phyloP scores from a whole-genome alignment of 2,797 vertebrate species.

The Rhinella marina region DNA sequence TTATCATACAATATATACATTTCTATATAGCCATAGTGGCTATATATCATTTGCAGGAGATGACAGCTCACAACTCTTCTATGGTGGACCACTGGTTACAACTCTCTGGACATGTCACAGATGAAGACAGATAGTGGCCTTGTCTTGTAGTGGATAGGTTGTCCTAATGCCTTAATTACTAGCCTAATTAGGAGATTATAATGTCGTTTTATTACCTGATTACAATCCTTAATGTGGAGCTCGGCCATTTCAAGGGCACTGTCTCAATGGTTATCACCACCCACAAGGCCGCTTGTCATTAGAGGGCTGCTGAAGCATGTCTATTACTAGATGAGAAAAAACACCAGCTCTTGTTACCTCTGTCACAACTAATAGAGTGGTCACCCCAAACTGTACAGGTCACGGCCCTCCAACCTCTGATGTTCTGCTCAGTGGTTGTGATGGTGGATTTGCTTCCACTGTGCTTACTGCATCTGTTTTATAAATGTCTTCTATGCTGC shows the following conservation, averaged over 20 bases:
- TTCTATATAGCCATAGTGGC: background rate
- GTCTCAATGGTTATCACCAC: constrained; percentile 22
- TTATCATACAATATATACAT: background rate
- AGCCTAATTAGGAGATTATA: constrained; percentile 38
- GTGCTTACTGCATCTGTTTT: background rate
- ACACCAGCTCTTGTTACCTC: background rate
- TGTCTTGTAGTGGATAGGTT: constrained; percentile 27
- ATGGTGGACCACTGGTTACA: background rate
- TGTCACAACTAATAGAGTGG: background rate
- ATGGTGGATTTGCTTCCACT: background rate
- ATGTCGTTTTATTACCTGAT: constrained; percentile 16
- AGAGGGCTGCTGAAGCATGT: background rate
- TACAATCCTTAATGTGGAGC: constrained; percentile 23
- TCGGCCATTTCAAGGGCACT: constrained; percentile 21
- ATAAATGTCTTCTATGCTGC: constrained; percentile 2
- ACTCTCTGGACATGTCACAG: background rate
- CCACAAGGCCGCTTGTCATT: background rate
- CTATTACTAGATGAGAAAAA: background rate
- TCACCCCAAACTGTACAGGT: background rate
- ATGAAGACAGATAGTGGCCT: constrained; percentile 5
- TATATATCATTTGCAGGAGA: background rate
- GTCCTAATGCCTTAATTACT: constrained; percentile 29
- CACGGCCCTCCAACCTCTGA: background rate
- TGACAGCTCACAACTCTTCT: background rate
- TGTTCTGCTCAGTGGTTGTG: background rate